Base-by-base conservation (phyloP, 2,113 vertebrate genomes). In the Tenebrosternarchus preto region DNA sequence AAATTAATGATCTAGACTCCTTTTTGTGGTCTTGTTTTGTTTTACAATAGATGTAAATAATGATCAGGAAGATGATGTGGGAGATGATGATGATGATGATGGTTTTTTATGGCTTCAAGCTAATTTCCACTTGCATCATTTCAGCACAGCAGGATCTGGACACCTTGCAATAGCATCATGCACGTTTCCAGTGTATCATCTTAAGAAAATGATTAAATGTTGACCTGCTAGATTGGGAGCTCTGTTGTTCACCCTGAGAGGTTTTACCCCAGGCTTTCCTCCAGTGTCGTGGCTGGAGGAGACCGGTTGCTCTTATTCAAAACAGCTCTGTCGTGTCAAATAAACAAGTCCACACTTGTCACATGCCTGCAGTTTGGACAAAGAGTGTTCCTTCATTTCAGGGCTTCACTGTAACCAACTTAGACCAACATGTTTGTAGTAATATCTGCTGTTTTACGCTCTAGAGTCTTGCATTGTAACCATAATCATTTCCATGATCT, bases 341-440 rank as follows among this genome's bases (percentile, higher is more conserved):
- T 39, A 57, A 73, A 61, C 68, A 73, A 68, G 69, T 46, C 68
- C 17, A 33, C 16, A 31, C 82, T 31, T 73, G 82, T 77, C 9
- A 25, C 8, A 61, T 43, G 60, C 5, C 22, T 5, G 27, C 9
- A 17, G 17, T 71, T 39, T 56, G 22, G 24, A 53, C 19, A 27
- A 25, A 16, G 24, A 31, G 2, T 19, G 2, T 61, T 50, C 9
- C 27, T 19, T 61, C 33, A 22, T 71, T 78, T 46, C 16, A 31
- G 43, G 2, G 12, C 43, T 50, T 50, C 33, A 36, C 33, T 50
- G 12, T 50, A 50, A 50, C 7, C 12, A 2, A 50, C 43, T 50
- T 50, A 12, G 1, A 15, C 5, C 43, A 15, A 15, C 1, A 19
- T 68, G 33, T 68, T n/a, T 68, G 19, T 29, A 66, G 33, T 39